Evolutionary conservation across 2,113 vertebrate genomes (phyloP).

Genomic region (Pycnonotus jocosus): DNA sequence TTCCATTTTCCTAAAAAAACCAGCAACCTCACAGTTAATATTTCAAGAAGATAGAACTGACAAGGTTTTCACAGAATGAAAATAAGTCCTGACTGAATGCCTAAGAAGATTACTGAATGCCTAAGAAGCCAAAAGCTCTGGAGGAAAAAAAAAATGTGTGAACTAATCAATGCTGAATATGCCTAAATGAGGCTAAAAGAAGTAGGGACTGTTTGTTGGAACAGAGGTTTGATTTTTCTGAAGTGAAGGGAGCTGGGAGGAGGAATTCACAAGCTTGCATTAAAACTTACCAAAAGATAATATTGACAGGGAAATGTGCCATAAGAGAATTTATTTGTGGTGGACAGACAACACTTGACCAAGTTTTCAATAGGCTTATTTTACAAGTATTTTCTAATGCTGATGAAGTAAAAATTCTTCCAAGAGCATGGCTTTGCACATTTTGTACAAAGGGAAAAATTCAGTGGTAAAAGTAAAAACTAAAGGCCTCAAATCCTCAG

Average conservation of each 20-base stretch:
- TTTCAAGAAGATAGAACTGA: background rate
- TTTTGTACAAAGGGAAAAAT: background rate
- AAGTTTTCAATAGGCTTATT: background rate
- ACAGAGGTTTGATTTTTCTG: conserved; percentile 16
- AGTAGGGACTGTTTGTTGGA: background rate
- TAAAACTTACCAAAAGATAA: background rate
- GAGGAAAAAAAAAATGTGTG: background rate
- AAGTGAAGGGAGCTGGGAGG: background rate
- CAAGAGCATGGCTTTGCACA: background rate
- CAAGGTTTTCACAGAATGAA: background rate
- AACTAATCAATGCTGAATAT: conserved; percentile 24
- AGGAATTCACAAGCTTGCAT: background rate
- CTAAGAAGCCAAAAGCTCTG: conserved; percentile 7
- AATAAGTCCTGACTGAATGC: background rate
- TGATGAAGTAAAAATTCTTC: background rate
- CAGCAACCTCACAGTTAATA: background rate
- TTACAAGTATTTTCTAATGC: background rate
- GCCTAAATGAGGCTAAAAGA: background rate
- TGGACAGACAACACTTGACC: background rate
- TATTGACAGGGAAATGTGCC: background rate
- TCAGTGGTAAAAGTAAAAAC: background rate
- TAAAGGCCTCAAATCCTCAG: background rate
- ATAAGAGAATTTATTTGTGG: background rate
- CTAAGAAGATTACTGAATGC: conserved; percentile 11
- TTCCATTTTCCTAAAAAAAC: background rate